Conservation (phyloP, 2,113 vertebrate genomes). For the Acanthochromis polyacanthus region DNA sequence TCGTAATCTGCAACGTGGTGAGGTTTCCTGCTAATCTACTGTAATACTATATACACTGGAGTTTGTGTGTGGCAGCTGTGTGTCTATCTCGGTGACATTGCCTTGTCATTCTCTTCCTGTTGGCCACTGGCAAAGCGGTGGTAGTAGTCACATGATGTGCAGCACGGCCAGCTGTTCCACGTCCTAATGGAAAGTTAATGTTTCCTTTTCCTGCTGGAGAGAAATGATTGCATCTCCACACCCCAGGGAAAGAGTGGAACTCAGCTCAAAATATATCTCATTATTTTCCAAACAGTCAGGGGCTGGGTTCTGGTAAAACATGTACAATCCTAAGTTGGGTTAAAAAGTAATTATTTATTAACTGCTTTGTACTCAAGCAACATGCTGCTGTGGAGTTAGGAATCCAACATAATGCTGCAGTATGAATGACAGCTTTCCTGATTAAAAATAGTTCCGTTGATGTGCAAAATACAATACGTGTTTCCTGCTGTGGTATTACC, state of each 20-base stretch:
- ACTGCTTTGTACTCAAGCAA: too few species aligned
- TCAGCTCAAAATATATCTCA: constrained; percentile 41
- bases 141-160: constrained; percentile 53
- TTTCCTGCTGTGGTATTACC: constrained; percentile 3
- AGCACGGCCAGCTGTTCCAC: constrained; percentile 39
- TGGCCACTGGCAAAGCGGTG: constrained; percentile 25
- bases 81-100: constrained; percentile 31
- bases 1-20: not conserved
- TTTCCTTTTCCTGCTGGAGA: constrained; percentile 60
- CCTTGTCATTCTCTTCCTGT: constrained; percentile 64
- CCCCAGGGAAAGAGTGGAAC: constrained; percentile 16
- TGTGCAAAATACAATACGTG: not conserved
- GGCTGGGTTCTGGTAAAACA: not conserved
- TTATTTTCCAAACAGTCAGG: constrained; percentile 28
- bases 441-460: not conserved
- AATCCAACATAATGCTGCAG: not conserved
- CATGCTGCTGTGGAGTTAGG: not conserved
- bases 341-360: not conserved
- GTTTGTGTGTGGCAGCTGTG: constrained; percentile 7
- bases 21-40: constrained; percentile 13
- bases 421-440: not conserved
- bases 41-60: constrained; percentile 17
- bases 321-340: not conserved
- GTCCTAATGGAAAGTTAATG: constrained; percentile 48
- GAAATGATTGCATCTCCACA: constrained; percentile 24